Percentiles rank a stretch among this genome's conserved stretches.
Conservation (phyloP, 2,797 vertebrate genomes). For the Furcifer pardalis region DNA sequence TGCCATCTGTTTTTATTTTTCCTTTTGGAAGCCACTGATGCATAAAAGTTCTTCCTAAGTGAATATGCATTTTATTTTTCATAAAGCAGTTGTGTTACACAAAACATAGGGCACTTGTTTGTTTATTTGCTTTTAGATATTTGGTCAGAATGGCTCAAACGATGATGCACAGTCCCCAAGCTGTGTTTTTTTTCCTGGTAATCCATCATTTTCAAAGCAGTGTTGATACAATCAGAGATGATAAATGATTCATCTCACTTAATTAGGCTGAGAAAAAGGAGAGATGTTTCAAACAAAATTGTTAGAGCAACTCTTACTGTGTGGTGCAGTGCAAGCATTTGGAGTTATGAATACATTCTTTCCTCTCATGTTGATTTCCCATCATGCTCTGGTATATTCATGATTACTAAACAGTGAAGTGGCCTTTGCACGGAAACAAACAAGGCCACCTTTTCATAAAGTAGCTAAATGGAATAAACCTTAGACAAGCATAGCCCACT, state of each 20-base stretch:
- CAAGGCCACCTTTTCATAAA: background rate
- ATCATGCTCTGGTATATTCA: background rate
- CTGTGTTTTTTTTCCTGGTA: conserved; percentile 47
- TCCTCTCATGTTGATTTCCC: background rate
- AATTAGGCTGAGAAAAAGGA: conserved; percentile 52
- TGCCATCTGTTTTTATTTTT: background rate
- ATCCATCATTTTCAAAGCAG: conserved; percentile 64
- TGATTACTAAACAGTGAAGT: background rate
- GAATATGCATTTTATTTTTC: background rate
- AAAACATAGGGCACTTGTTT: conserved; percentile 23
- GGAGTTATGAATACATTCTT: background rate
- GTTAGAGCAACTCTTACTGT: background rate
- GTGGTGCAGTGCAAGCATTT: conserved; percentile 13
- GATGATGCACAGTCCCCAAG: conserved; percentile 54
- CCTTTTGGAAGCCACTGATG: background rate
- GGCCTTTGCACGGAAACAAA: background rate
- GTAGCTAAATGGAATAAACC: background rate
- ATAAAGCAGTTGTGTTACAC: no score
- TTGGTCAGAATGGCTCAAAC: conserved; percentile 34
- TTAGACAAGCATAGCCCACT: background rate
- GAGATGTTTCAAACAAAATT: conserved; percentile 46
- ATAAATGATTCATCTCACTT: conserved; percentile 66
- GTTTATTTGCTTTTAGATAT: conserved; percentile 28
- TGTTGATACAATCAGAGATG: conserved; percentile 64
- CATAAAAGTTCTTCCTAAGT: background rate